Evolutionary conservation across 2,797 vertebrate species (phyloP), one percentile per base, ranked within the genome.

Genomic region (Hybognathus amarus): DNA sequence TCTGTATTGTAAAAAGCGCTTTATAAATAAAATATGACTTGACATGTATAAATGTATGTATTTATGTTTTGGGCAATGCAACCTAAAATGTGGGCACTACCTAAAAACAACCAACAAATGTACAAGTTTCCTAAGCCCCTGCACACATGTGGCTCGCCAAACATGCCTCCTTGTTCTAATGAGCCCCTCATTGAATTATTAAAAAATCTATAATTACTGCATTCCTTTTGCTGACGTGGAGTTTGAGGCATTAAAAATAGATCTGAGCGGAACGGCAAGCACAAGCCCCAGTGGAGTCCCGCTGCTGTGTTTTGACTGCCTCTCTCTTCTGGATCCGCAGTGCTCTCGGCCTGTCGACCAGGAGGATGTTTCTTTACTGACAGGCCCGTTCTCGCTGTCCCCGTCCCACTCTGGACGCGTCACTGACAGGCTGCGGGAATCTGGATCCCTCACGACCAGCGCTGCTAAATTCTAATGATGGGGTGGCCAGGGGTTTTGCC

Each of bases 161-260:
- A 54, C 76, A n/a, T 36, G 63, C 80, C 79, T 77, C 83, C 82
- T 76, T 84, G 86, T 87, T 87, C 77, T 85, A 86, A 87, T 80
- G 56, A 84, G 67, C 56, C 18, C 24, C 38, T 75, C 50, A 85
- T n/a, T 87, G 54, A 86, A 90, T 90, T 75, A 90, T 90, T 80
- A 81, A 88, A 50, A 13, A 50, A 18, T 70, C 81, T 86, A 85
- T 85, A 90, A 90, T 87, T 85, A 87, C n/a, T 85, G 82, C 85
- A 85, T 87, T 87, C 83, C 77, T 87, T 87, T 87, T 85, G 87
- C 89, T 90, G 86, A 87, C 82, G 56, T 84, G 79, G 83, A 75
- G 81, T 83, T 85, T 67, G 84, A 77, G 59, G 54, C 83, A 88
- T 90, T 90, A 90, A 88, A 87, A 88, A 88, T 87, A 88, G 86